These are phyloP conservation scores for Misgurnus mizolepis DNA, from an alignment of 2,113 vertebrate genomes.

Conservation along the genomic window DNA sequence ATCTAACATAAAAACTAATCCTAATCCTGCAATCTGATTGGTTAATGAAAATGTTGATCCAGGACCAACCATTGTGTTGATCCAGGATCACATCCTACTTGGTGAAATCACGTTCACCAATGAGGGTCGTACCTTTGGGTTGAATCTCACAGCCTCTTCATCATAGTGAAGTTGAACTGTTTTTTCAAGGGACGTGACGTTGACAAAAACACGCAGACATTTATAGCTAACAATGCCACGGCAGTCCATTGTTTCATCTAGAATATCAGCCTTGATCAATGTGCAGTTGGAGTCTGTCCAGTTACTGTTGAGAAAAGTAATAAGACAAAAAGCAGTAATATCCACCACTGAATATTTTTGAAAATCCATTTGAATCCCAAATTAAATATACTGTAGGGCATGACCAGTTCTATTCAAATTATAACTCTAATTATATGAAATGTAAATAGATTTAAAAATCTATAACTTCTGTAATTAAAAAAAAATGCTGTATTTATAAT, in stretches of 20 bases:
- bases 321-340: conserved; percentile 14
- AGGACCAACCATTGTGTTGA: no score
- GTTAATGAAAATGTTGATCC: no score
- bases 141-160: conserved; percentile 71
- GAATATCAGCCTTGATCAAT: conserved; percentile 62
- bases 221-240: conserved; percentile 68
- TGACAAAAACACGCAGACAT: conserved; percentile 77
- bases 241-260: conserved; percentile 73
- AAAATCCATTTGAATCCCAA: background rate
- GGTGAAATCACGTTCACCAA: no score
- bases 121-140: conserved; percentile 80
- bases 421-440: no score
- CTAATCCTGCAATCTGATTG: no score
- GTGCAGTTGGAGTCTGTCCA: conserved; percentile 76
- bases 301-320: conserved; percentile 60
- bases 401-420: no score
- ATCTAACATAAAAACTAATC: no score
- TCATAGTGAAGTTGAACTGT: conserved; percentile 73
- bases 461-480: no score
- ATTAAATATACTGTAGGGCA: no score
- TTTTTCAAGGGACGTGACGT: conserved; percentile 65
- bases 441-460: no score
- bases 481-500: background rate
- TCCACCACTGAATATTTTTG: no score
- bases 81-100: no score